A percentile compares a stretch with the other conserved stretches of the same genome.
Conservation (phyloP, 2,113 vertebrate genomes). For the Chaetura pelagica region DNA sequence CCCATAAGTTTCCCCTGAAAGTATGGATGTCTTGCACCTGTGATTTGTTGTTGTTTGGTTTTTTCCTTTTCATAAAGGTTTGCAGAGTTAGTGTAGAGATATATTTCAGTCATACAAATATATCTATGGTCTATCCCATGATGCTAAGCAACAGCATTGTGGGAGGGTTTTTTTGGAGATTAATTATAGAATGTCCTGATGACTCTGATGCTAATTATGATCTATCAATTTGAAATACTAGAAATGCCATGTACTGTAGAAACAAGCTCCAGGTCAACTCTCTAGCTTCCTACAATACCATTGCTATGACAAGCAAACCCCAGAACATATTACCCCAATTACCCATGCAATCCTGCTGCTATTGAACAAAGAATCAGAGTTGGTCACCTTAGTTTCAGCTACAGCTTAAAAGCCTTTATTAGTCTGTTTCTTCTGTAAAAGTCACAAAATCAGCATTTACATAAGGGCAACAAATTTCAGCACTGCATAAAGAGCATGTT, state of each 20-base stretch:
- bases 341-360: background rate
- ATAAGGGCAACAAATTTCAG: background rate
- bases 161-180: background rate
- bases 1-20: accelerated
- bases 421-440: background rate
- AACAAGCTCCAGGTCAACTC: background rate
- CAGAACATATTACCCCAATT: background rate
- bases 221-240: background rate
- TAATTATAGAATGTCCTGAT: background rate
- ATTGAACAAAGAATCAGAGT: background rate
- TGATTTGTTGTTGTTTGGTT: too few species aligned
- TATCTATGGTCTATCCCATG: too few species aligned
- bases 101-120: background rate
- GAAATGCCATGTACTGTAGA: background rate
- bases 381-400: background rate
- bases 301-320: background rate
- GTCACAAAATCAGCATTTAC: background rate
- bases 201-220: background rate
- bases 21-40: background rate
- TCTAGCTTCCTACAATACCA: background rate
- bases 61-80: background rate
- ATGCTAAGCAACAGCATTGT: background rate
- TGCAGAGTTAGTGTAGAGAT: background rate
- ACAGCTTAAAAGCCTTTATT: background rate
- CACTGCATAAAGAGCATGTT: accelerated